Evolutionary conservation across 2,113 vertebrate species (phyloP).

Genomic region (Rhinopithecus roxellana): DNA sequence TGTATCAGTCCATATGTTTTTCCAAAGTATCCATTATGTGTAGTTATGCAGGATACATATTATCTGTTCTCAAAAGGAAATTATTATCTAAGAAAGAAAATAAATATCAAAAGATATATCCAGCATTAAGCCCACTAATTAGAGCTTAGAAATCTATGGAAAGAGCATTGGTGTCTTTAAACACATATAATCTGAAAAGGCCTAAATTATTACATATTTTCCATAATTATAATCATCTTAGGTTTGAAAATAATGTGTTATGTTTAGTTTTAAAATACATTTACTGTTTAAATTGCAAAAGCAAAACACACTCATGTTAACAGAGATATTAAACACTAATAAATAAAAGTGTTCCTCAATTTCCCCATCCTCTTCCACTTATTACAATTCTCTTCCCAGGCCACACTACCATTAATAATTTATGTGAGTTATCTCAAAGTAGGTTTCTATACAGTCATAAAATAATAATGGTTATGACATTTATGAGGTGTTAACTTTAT

Average conservation of each 20-base stretch:
- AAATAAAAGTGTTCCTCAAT: not conserved
- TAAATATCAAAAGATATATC: not conserved
- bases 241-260: not conserved
- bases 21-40: not conserved
- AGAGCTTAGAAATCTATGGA: not conserved
- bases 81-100: not conserved
- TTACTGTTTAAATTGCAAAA: not conserved
- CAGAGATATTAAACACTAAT: not conserved
- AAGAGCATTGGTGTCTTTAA: not conserved
- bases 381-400: not conserved
- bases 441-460: not conserved
- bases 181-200: not conserved
- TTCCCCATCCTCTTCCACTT: not conserved
- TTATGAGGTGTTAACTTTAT: not conserved
- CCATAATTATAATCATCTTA: not conserved
- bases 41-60: not conserved
- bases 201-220: not conserved
- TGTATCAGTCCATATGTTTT: not conserved
- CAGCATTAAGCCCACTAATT: not conserved
- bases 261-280: not conserved
- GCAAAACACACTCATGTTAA: not conserved
- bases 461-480: not conserved
- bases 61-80: not conserved
- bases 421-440: not conserved
- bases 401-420: not conserved